These are phyloP conservation scores for Phasia obesa DNA, from an alignment of 2,888 invertebrate species.

Conservation along the genomic window DNA sequence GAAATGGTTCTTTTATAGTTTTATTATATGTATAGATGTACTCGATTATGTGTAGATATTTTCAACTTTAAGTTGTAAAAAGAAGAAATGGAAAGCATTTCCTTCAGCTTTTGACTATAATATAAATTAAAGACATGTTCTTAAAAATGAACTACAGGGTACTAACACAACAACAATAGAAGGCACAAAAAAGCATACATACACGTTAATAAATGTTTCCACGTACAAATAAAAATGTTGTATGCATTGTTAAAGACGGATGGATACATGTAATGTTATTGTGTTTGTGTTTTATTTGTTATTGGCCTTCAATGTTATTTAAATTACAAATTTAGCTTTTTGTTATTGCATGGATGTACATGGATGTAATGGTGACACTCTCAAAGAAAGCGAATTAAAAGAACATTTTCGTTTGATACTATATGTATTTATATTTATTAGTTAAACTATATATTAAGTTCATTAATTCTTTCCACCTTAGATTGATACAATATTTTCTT, in stretches of 20 bases:
- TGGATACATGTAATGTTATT: slow-evolving; percentile 5
- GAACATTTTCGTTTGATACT: neutral
- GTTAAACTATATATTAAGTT: too few species aligned
- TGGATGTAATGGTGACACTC: slow-evolving; percentile 26
- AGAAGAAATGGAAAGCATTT: too few species aligned
- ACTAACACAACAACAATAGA: neutral
- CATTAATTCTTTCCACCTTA: too few species aligned
- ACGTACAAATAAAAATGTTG: neutral
- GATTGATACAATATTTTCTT: too few species aligned
- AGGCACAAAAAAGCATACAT: neutral
- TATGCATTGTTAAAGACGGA: neutral
- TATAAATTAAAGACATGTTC: too few species aligned
- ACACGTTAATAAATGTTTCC: neutral
- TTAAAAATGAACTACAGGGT: neutral
- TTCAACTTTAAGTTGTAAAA: too few species aligned
- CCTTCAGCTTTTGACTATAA: too few species aligned
- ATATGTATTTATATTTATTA: too few species aligned
- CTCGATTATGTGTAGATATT: too few species aligned
- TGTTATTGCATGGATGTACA: slow-evolving; percentile 21
- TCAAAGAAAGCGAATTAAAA: neutral
- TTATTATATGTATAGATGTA: too few species aligned
- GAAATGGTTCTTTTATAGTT: too few species aligned
- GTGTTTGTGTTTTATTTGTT: slow-evolving; percentile 53
- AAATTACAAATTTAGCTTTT: slow-evolving; percentile 44
- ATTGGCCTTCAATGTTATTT: slow-evolving; percentile 67